Percentiles rank a stretch among this genome's conserved stretches.
These are phyloP conservation scores for Stenchaetothrips biformis DNA, from an alignment of 2,888 invertebrate genomes.

Conservation along the genomic window DNA sequence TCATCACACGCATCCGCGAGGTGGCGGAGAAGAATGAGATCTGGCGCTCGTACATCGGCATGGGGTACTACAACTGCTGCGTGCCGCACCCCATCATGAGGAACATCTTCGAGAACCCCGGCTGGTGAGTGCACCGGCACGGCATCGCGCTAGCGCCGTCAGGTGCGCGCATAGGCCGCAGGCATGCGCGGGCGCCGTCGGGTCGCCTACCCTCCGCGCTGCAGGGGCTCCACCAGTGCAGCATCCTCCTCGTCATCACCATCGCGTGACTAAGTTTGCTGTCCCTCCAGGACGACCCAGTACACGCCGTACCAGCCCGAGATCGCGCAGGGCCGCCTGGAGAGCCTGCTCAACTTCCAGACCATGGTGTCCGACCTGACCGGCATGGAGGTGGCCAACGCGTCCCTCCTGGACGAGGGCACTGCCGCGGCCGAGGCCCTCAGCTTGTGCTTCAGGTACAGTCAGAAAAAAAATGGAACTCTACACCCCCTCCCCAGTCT, in stretches of 20 bases:
- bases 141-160: background rate
- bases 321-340: constrained; percentile 92
- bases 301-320: constrained; percentile 99
- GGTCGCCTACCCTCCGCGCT: background rate
- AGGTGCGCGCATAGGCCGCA: no score
- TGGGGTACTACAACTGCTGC: constrained; percentile 98
- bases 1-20: constrained; percentile 70
- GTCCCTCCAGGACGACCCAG: constrained; percentile 76
- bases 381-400: constrained; percentile 93
- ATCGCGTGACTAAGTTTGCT: no score
- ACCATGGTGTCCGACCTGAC: constrained; percentile 95
- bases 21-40: constrained; percentile 85
- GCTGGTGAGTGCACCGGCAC: constrained; percentile 63
- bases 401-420: constrained; percentile 90
- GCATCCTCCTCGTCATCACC: background rate
- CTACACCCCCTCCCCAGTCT: no score
- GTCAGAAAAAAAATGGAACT: no score
- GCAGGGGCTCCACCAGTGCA: background rate
- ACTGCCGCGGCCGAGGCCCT: constrained; percentile 98
- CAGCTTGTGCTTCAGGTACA: constrained; percentile 76
- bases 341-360: constrained; percentile 94
- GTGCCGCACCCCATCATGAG: constrained; percentile 93
- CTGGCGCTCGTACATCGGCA: constrained; percentile 95
- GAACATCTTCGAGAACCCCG: constrained; percentile 98
- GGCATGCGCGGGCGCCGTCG: no score